Conservation (phyloP, 2,113 vertebrate genomes). For the Daphoenositta chrysoptera region DNA sequence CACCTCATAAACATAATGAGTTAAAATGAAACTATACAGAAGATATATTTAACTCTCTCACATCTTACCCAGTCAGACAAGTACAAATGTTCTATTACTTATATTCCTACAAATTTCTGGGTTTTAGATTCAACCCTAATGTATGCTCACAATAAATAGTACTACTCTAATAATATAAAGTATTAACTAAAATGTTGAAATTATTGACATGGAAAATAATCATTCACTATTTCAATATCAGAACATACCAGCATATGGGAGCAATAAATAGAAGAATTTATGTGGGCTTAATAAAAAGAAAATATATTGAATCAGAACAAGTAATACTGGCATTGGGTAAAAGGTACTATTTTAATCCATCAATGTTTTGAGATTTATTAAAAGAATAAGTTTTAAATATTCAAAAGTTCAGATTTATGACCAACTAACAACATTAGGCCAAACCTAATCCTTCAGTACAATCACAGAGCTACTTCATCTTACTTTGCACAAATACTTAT, state of each 20-base stretch:
- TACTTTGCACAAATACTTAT: not conserved
- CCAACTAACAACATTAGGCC: not conserved
- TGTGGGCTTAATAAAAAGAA: not conserved
- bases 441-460: not conserved
- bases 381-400: not conserved
- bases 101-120: not conserved
- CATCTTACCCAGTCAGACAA: not conserved
- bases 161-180: not conserved
- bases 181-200: not conserved
- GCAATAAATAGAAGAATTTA: not conserved
- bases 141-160: not conserved
- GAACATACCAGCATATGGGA: not conserved
- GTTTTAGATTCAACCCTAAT: not conserved
- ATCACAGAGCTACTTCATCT: not conserved
- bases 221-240: not conserved
- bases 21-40: not conserved
- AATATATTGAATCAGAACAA: not conserved
- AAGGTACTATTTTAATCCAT: not conserved
- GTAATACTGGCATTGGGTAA: not conserved
- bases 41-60: not conserved
- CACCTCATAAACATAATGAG: not conserved
- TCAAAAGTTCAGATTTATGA: not conserved
- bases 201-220: not conserved
- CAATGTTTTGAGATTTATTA: not conserved
- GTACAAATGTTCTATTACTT: not conserved